A percentile compares a stretch with the other conserved stretches of the same genome.
These are phyloP conservation scores for Montipora cactus DNA, from an alignment of 64 coral and sea anemone species.

Conservation along the genomic window DNA sequence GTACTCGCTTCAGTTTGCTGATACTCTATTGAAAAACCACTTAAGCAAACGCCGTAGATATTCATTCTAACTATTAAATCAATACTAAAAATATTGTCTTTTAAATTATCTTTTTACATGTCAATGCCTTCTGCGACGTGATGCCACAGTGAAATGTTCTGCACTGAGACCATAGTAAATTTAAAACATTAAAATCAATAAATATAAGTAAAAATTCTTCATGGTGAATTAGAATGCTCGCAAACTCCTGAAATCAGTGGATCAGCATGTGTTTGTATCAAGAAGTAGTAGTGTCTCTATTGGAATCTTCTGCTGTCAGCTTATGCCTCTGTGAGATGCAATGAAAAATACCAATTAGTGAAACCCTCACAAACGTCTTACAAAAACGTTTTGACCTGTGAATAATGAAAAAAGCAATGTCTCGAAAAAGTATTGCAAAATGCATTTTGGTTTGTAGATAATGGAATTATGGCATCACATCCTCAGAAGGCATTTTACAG, in stretches of 20 bases:
- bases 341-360: constrained; percentile 45
- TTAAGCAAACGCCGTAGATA: not conserved
- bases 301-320: not conserved
- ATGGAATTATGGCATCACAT: not conserved
- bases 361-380: not conserved
- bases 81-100: too few species aligned
- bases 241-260: not conserved
- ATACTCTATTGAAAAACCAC: too few species aligned
- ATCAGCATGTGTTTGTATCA: not conserved
- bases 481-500: not conserved
- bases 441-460: too few species aligned
- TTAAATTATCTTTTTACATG: too few species aligned
- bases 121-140: constrained; percentile 11
- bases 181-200: not conserved
- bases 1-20: too few species aligned
- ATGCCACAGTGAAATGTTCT: not conserved
- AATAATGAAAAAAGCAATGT: not conserved
- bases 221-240: not conserved
- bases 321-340: constrained; percentile 25
- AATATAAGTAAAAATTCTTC: constrained; percentile 25
- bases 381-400: too few species aligned
- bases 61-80: not conserved
- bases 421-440: not conserved
- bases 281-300: not conserved
- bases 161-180: not conserved